phyloP scores from a whole-genome alignment of 2,113 vertebrate species.

The Colius striatus region DNA sequence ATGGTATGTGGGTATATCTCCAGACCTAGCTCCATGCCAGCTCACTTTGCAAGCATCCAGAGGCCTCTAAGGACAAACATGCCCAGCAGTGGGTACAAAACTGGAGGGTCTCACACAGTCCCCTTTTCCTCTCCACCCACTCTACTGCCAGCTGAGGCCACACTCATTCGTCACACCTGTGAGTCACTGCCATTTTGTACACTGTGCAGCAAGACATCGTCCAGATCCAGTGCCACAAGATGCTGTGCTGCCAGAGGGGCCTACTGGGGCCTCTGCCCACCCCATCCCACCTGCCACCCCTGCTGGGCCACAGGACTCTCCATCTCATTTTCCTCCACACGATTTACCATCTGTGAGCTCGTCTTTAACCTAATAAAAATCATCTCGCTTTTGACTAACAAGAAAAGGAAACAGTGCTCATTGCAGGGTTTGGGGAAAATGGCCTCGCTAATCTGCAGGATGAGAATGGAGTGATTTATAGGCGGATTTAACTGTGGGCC shows the following conservation, averaged over 20 bases:
- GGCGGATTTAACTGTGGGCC: conserved; percentile 90
- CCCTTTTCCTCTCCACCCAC: fast-evolving
- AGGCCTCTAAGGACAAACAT: not conserved
- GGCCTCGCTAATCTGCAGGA: conserved; percentile 93
- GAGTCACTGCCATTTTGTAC: not conserved
- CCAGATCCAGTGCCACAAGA: not conserved
- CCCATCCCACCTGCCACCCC: conserved; percentile 37
- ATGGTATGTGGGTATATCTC: fast-evolving
- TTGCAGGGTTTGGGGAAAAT: conserved; percentile 94
- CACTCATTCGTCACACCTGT: not conserved
- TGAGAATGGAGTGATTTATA: conserved; percentile 94
- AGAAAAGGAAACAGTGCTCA: conserved; percentile 93
- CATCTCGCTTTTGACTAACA: conserved; percentile 91
- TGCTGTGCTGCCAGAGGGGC: not conserved
- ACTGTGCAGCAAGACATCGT: fast-evolving
- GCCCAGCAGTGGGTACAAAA: not conserved
- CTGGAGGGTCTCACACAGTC: fast-evolving
- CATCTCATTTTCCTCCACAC: conserved; percentile 86
- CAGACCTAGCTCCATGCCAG: not conserved
- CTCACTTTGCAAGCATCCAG: not conserved
- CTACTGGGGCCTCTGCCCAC: not conserved
- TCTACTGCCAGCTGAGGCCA: not conserved
- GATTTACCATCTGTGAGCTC: conserved; percentile 91
- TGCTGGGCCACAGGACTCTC: conserved; percentile 62
- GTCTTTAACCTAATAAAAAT: conserved; percentile 90